Evolutionary conservation across 1,140 invertebrate species (phyloP).

Genomic region (Listronotus oregonensis): DNA sequence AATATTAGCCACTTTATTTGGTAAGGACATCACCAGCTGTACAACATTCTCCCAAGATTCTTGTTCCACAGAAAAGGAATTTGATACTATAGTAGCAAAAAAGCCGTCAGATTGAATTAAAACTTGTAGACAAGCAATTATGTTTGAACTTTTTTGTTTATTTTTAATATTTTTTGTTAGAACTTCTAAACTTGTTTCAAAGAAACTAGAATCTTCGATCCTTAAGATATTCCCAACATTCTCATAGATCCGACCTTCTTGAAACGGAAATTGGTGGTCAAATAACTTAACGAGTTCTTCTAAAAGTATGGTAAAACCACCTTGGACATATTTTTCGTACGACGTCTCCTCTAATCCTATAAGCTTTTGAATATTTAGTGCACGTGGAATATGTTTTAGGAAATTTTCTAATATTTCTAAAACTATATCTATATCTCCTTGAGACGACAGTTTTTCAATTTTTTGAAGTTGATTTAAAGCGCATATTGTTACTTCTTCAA

Average conservation of each 20-base stretch:
- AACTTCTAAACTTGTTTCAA: conserved; percentile 59
- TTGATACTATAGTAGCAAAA: conserved; percentile 57
- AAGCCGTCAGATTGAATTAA: conserved; percentile 64
- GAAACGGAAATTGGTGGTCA: conserved; percentile 60
- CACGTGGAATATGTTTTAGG: conserved; percentile 62
- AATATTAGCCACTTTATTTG: conserved; percentile 70
- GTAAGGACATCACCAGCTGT: conserved; percentile 68
- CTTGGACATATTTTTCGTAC: conserved; percentile 54
- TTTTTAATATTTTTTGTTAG: conserved; percentile 56
- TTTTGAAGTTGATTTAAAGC: conserved; percentile 49
- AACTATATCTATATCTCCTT: conserved; percentile 55
- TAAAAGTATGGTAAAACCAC: conserved; percentile 58
- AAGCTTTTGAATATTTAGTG: conserved; percentile 67
- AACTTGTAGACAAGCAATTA: conserved; percentile 58
- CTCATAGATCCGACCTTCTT: conserved; percentile 52
- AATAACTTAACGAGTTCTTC: conserved; percentile 58
- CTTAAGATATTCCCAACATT: conserved; percentile 57
- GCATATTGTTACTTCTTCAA: conserved; percentile 26
- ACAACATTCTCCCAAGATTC: conserved; percentile 62
- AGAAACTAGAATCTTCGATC: conserved; percentile 60
- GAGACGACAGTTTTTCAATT: conserved; percentile 55
- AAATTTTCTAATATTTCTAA: conserved; percentile 38
- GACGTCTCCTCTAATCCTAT: conserved; percentile 55
- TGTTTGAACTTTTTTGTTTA: conserved; percentile 19
- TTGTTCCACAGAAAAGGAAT: conserved; percentile 43